Conservation (phyloP, 2,888 invertebrate species). For the Polydrusus pterygomalis region DNA sequence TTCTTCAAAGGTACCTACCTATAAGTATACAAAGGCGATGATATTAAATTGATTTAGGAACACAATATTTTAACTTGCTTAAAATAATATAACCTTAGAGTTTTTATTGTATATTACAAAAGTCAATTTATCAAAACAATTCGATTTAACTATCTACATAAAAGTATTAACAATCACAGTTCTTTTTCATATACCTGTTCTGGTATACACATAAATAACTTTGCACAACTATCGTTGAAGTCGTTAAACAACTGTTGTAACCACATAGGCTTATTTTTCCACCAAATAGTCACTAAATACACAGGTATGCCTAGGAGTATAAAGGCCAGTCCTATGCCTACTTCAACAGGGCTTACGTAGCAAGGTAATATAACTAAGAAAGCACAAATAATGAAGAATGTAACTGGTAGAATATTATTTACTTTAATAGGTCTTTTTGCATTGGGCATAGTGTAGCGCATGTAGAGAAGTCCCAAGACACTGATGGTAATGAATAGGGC, state of each 20-base stretch:
- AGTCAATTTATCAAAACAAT: slow-evolving; percentile 13
- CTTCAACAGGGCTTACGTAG: slow-evolving; percentile 86
- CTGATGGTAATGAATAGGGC: slow-evolving; percentile 93
- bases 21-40: no score
- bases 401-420: slow-evolving; percentile 77
- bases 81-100: neutral
- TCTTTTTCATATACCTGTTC: slow-evolving; percentile 69
- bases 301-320: slow-evolving; percentile 89
- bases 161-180: slow-evolving; percentile 39
- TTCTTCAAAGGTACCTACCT: no score
- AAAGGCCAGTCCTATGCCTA: slow-evolving; percentile 85
- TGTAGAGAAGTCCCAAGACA: slow-evolving; percentile 88
- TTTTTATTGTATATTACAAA: slow-evolving; percentile 5
- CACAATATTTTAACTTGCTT: neutral
- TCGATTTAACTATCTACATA: slow-evolving; percentile 3
- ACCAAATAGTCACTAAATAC: slow-evolving; percentile 83
- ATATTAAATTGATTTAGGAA: neutral
- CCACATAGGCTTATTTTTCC: slow-evolving; percentile 82
- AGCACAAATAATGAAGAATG: slow-evolving; percentile 85
- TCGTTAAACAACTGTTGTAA: slow-evolving; percentile 79
- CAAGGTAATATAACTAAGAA: slow-evolving; percentile 88
- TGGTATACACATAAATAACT: slow-evolving; percentile 87
- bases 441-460: slow-evolving; percentile 86
- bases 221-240: slow-evolving; percentile 84
- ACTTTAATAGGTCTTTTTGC: slow-evolving; percentile 91